Conservation (phyloP, 2,888 invertebrate genomes). For the Morpho deidamia region DNA sequence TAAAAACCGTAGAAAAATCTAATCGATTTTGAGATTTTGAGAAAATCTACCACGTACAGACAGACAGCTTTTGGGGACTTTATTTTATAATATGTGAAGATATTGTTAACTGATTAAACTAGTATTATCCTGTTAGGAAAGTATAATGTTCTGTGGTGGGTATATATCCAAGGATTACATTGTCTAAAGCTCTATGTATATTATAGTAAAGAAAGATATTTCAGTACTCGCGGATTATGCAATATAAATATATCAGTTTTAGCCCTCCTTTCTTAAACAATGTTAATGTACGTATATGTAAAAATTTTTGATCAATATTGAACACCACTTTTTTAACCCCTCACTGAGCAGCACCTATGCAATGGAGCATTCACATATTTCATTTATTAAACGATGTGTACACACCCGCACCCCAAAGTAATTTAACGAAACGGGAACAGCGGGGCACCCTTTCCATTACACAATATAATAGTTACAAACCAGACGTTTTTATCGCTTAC, state of each 20-base stretch:
- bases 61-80: too few species aligned
- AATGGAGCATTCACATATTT: constrained; percentile 54
- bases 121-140: too few species aligned
- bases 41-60: too few species aligned
- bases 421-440: constrained; percentile 43
- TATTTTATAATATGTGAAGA: too few species aligned
- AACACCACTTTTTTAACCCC: constrained; percentile 49
- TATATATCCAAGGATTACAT: too few species aligned
- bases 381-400: constrained; percentile 58
- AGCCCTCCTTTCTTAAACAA: background rate
- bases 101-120: too few species aligned
- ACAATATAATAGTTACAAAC: constrained; percentile 24
- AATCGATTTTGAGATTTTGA: too few species aligned
- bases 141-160: too few species aligned
- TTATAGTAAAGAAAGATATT: too few species aligned
- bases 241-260: background rate
- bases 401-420: constrained; percentile 43
- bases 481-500: constrained; percentile 20
- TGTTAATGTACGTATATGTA: constrained; percentile 3
- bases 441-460: constrained; percentile 38
- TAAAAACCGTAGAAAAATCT: too few species aligned
- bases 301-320: constrained; percentile 18
- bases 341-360: constrained; percentile 41
- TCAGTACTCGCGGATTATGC: background rate
- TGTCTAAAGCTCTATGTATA: too few species aligned